Base-by-base conservation (phyloP, 1,140 invertebrate species). In the Himalopsyche phryganea region DNA sequence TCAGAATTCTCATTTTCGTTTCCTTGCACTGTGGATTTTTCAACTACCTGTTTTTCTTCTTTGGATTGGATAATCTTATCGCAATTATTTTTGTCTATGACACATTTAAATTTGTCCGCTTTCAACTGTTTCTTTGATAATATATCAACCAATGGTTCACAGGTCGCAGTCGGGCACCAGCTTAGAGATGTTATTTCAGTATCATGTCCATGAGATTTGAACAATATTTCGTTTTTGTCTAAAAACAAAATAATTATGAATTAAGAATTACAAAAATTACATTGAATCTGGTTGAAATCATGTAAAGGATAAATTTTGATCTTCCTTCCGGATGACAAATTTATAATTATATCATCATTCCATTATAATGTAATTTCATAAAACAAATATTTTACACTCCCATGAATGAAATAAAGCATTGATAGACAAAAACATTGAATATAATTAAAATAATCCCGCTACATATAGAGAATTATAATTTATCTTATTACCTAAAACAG, bases 191-290 rank as follows among this genome's bases (percentile, higher is more conserved):
- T 69, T 40, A 91, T 79, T 64, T 87, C 83, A n/a, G 81, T 78
- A 71, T 90, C 83, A 68, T 91, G 88, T 6, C 83, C 83, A 66
- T 85, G 78, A 4, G 90, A 69, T 75, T 83, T 85, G 52, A 85
- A 85, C 14, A 85, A 54, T 41, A 88, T 65, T 55, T 70, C 73
- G 4, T 84, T 84, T 58, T 71, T 68, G 49, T 77, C 82, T 83
- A 66, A 67, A 69, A 71, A 64, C 52, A 62, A 64, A 60, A 65
- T 46, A 60, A 14, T 32, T 40, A 20, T 49, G 53, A 62, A 50
- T 35, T n/a, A 6, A 49, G 32, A 10, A 33, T 14, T 41, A 9
- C 17, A 46, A 46, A 19, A 46, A 42, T 42, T 14, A 14, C 6
- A 9, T n/a, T n/a, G n/a, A n/a, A n/a, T n/a, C n/a, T n/a, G n/a